Evolutionary conservation across 2,888 invertebrate species (phyloP), one percentile per base, ranked within the genome.

Genomic region (Labia minor): DNA sequence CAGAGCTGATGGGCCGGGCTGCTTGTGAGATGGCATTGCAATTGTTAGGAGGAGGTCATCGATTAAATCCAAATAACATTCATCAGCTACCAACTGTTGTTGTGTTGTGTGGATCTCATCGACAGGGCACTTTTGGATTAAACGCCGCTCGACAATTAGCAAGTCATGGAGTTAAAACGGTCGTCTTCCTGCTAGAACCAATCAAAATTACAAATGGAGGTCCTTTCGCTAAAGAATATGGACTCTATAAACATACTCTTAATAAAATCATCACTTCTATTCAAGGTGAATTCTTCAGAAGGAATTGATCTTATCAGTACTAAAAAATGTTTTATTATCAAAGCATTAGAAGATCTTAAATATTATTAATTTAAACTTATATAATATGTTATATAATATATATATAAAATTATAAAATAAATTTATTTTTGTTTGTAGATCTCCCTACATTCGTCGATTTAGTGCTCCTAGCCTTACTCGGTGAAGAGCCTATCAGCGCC

Each of bases 31-130:
- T 94, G 80, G 88, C 89, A 69, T 82, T 92, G 11, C 87, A 89
- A 72, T 80, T 95, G 65, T 79, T 91, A 68, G 95, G 95, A 61
- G 94, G 95, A 65, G 88, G 87, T 37, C 87, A 92, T 73, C 78
- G 93, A 66, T 81, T 94, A 67, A 91, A 89, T 75, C 88, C 92
- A 63, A 86, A 88, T 73, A 95, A 95, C 78, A 86, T 87, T 70
- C 95, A 95, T 79, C 95, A 95, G 79, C 84, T 86, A 82, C 94
- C 94, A 66, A 84, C 84, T 63, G 90, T 91, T 64, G 88, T 88
- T 67, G 85, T 89, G 69, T 81, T 93, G 68, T 86, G 86, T 73
- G 86, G 85, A 72, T 82, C 87, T 26, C 87, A 89, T 77, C 81
- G 81, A 74, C 78, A 79, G 70, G 80, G 80, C 8, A 81, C 82